phyloP scores from a whole-genome alignment of 2,888 invertebrate genomes.

The Leptinotarsa tumamoca region DNA sequence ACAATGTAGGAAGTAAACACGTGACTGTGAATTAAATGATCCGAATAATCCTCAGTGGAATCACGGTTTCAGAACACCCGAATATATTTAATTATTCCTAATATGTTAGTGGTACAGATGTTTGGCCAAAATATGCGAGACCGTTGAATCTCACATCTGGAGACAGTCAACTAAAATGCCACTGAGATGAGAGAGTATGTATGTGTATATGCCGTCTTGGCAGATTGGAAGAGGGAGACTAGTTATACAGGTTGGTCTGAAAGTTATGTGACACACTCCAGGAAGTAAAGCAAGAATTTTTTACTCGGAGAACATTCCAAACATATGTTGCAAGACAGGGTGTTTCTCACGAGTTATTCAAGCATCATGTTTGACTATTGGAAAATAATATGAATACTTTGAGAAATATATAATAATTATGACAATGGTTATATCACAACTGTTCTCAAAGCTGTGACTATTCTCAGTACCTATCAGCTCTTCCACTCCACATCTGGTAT shows the following conservation, averaged over 20 bases:
- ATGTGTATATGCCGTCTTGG: constrained; percentile 10
- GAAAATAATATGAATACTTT: neutral
- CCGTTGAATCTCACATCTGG: constrained; percentile 55
- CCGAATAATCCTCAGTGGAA: constrained; percentile 2
- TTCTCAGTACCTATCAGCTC: too few species aligned
- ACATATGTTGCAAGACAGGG: constrained; percentile 21
- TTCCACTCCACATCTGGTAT: too few species aligned
- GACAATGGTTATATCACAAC: too few species aligned
- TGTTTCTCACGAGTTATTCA: neutral
- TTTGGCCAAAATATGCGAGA: constrained; percentile 55
- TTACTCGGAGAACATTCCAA: neutral
- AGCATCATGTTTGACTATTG: neutral
- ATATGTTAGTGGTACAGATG: constrained; percentile 47
- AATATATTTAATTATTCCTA: constrained; percentile 16
- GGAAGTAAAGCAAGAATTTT: constrained; percentile 19
- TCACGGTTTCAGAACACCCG: constrained; percentile 9
- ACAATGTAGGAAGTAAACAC: neutral
- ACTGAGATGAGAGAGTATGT: neutral
- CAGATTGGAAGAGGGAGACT: constrained; percentile 15
- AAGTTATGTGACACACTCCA: constrained; percentile 21
- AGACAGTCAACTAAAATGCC: constrained; percentile 26
- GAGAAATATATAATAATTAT: too few species aligned
- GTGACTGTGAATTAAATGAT: neutral
- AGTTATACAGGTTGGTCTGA: constrained; percentile 26
- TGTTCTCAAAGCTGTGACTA: too few species aligned